phyloP scores from a whole-genome alignment of 2,888 invertebrate species.

The Quadriops clusia region DNA sequence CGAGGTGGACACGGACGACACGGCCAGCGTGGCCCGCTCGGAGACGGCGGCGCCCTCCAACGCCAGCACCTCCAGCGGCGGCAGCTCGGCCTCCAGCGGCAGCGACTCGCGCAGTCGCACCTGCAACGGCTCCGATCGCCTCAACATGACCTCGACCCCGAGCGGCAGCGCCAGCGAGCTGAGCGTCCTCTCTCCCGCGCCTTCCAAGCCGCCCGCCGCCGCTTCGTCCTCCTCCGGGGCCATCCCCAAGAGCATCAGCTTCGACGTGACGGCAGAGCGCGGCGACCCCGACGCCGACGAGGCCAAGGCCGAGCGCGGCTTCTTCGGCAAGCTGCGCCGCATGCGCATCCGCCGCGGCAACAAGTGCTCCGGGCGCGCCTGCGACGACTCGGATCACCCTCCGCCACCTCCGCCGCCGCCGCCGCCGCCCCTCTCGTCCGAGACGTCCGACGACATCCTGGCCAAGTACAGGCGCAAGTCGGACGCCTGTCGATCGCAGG shows the following conservation, averaged over 20 bases:
- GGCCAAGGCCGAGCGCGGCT: constrained; percentile 44
- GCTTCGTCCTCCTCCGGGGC: constrained; percentile 58
- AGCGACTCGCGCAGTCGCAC: too few relatives aligned
- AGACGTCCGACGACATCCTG: constrained; percentile 84
- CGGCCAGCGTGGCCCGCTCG: constrained; percentile 55
- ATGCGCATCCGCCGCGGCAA: too few relatives aligned
- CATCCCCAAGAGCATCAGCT: constrained; percentile 85
- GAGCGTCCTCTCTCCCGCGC: constrained; percentile 21
- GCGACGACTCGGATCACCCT: too few relatives aligned
- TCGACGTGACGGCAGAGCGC: constrained; percentile 80
- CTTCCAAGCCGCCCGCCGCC: constrained; percentile 32
- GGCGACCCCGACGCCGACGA: constrained; percentile 49
- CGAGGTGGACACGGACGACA: constrained; percentile 59
- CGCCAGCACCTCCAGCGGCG: too few relatives aligned
- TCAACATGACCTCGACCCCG: constrained; percentile 31
- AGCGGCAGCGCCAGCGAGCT: constrained; percentile 31
- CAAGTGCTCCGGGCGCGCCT: too few relatives aligned
- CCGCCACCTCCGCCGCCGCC: too few relatives aligned
- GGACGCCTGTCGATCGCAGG: too few relatives aligned
- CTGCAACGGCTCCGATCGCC: constrained; percentile 31
- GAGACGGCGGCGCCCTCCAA: constrained; percentile 48
- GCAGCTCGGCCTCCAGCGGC: constrained; percentile 39
- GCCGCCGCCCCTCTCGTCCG: too few relatives aligned
- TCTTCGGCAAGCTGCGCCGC: constrained; percentile 61
- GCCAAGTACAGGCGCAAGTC: constrained; percentile 95